These are phyloP conservation scores for Drosophila pachea DNA, from an alignment of 1,140 invertebrate species.

Conservation along the genomic window DNA sequence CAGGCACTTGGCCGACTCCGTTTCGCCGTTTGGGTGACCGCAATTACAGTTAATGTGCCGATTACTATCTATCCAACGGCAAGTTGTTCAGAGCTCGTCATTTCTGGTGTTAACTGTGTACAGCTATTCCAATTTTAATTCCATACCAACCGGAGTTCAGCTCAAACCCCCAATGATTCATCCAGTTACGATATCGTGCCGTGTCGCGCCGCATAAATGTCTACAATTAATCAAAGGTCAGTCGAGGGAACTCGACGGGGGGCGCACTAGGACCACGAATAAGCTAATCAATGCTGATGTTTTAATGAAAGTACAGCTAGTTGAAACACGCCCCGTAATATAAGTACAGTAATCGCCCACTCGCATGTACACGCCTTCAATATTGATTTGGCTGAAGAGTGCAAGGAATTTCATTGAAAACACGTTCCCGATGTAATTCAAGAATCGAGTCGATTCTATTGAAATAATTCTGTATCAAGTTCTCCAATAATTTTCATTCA, in stretches of 20 bases:
- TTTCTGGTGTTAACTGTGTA: constrained; percentile 18
- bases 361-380: not conserved
- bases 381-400: constrained; percentile 18
- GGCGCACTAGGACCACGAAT: not conserved
- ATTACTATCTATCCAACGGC: not conserved
- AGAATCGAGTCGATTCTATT: not conserved
- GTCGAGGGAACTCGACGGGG: constrained; percentile 21
- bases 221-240: constrained; percentile 47
- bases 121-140: not conserved
- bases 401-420: not conserved
- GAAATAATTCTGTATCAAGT: not conserved
- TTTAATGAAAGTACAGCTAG: constrained; percentile 22
- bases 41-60: too few relatives aligned
- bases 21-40: too few relatives aligned
- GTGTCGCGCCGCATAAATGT: constrained; percentile 31
- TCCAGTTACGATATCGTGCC: not conserved
- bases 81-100: not conserved
- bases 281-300: constrained; percentile 11
- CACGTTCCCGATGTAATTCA: not conserved
- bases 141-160: not conserved
- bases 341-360: constrained; percentile 4
- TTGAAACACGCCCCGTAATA: constrained; percentile 10
- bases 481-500: not conserved
- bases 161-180: constrained; percentile 23
- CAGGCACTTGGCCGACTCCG: too few relatives aligned